phyloP scores from a whole-genome alignment of 1,140 invertebrate genomes.

The Telenomus remus region DNA sequence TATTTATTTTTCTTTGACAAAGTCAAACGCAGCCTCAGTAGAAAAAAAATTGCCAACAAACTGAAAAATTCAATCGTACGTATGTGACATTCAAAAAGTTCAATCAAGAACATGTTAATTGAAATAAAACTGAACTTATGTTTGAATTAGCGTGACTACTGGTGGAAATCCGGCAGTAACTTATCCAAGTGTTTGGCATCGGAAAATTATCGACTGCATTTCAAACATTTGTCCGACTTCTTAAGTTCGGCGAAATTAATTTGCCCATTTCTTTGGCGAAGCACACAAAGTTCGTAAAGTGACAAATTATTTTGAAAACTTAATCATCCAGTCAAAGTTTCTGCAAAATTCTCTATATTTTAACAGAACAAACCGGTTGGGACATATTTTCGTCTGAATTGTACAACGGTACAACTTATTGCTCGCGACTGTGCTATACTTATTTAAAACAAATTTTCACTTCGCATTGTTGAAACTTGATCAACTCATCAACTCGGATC shows the following conservation, averaged over 20 bases:
- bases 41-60: no score
- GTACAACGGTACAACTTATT: slow-evolving; percentile 33
- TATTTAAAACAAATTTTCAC: not conserved
- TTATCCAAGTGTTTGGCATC: slow-evolving; percentile 30
- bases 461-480: not conserved
- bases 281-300: slow-evolving; percentile 53
- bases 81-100: not conserved
- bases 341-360: slow-evolving; percentile 31
- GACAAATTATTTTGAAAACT: slow-evolving; percentile 53
- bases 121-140: slow-evolving; percentile 35
- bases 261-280: slow-evolving; percentile 33
- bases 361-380: slow-evolving; percentile 17
- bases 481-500: not conserved
- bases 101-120: slow-evolving; percentile 31
- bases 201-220: slow-evolving; percentile 47
- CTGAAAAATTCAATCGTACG: no score
- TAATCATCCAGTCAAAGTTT: slow-evolving; percentile 48
- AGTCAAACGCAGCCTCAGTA: no score
- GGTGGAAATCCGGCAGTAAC: slow-evolving; percentile 1
- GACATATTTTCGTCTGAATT: slow-evolving; percentile 43
- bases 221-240: slow-evolving; percentile 46
- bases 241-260: slow-evolving; percentile 40
- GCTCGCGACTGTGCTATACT: not conserved
- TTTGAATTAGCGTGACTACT: slow-evolving; percentile 10
- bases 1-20: no score